Evolutionary conservation across 2,113 vertebrate species (phyloP).

Genomic region (Colinus virginianus): DNA sequence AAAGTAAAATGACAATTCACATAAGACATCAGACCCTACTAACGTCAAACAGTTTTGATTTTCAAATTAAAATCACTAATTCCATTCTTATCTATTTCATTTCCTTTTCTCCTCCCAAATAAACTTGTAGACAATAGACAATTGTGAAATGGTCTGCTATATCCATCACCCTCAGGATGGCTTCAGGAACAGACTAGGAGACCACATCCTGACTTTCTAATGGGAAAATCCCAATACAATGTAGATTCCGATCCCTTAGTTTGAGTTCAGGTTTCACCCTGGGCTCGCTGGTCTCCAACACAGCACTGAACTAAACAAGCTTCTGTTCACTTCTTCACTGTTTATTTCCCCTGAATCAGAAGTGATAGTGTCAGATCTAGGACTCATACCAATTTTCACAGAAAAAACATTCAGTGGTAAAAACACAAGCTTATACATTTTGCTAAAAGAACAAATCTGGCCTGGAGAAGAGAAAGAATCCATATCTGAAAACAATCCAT

Average conservation of each 20-base stretch:
- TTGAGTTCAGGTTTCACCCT: not conserved
- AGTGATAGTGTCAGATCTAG: not conserved
- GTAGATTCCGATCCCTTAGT: not conserved
- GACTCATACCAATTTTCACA: not conserved
- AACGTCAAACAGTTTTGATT: not conserved
- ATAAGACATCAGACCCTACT: not conserved
- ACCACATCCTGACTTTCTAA: not conserved
- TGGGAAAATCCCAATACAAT: slow-evolving; percentile 3
- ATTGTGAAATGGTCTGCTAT: not conserved
- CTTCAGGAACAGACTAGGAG: not conserved
- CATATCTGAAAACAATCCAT: not conserved
- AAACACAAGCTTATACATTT: not conserved
- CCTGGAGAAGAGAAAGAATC: not conserved
- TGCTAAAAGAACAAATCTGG: not conserved
- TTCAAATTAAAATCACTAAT: not conserved
- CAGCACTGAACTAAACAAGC: not conserved
- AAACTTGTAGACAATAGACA: not conserved
- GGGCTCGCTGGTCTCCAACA: not conserved
- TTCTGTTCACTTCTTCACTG: not conserved
- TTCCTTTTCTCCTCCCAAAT: not conserved
- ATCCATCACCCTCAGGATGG: not conserved
- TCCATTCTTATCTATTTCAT: not conserved
- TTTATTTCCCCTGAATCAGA: not conserved
- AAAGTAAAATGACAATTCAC: not conserved
- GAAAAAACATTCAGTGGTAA: not conserved